Base-by-base conservation (phyloP, 1,140 invertebrate species). In the Orussus abietinus region DNA sequence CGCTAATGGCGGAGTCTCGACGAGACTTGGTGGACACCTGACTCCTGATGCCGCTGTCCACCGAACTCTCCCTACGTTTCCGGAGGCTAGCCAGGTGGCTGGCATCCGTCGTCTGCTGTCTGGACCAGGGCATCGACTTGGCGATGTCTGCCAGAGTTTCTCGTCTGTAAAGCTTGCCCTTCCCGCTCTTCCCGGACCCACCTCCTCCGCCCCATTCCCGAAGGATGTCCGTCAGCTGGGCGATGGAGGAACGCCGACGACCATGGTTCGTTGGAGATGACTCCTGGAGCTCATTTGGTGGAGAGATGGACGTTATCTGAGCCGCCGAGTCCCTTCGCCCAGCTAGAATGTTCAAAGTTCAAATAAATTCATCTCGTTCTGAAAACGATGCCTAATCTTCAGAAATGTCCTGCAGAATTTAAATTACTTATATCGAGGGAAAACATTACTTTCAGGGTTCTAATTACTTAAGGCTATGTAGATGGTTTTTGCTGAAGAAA, bases 161-260 rank as follows among this genome's bases (percentile, higher is more conserved):
- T 20, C 90, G 78, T 2, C 90, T 77, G 35, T 82, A 84, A 4
- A 92, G 67, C 26, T 85, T 85, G n/a, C 81, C 75, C 41, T 75
- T 77, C 29, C 77, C 78, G 38, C 79, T 71, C 2, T 78, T 78
- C 12, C 75, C 79, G 45, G 74, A 79, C 44, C 72, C 80, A 37
- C 82, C 80, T 12, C 80, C 79, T 15, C 85, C 82, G 37, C 90
- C 83, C 89, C 88, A 92, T 72, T 90, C 89, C 32, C 85, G 78
- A 26, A 90, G 67, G 43, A 92, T 86, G 67, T 92, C 90, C 34
- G 89, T 92, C 29, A 93, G 72, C 69, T 92, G 89, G 3, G 90
- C 89, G 35, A 92, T 62, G 7, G 88, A 91, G 47, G 86, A 89
- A 33, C 90, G 79, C 7, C 89, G 77, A 3, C 90, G 79, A 19